Conservation (phyloP, 2,888 invertebrate species). For the Eupithecia centaureata region DNA sequence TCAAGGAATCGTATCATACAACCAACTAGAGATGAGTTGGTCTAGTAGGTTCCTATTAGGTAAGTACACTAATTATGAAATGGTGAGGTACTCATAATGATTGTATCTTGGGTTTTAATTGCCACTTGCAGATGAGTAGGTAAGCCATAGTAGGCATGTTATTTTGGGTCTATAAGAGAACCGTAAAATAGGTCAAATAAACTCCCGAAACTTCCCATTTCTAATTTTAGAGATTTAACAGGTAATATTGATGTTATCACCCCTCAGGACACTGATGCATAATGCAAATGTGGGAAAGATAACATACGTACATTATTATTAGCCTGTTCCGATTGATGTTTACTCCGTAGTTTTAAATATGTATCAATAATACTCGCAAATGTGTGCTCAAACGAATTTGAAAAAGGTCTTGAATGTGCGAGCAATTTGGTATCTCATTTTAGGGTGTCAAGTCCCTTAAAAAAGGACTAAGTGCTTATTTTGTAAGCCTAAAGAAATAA, state of each 20-base stretch:
- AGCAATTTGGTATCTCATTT: too few relatives aligned
- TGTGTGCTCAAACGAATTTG: too few relatives aligned
- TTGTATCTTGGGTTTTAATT: neutral
- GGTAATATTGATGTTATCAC: neutral
- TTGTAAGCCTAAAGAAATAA: too few relatives aligned
- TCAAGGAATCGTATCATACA: neutral
- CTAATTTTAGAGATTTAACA: neutral
- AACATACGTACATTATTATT: neutral
- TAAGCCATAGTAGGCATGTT: neutral
- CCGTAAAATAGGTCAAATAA: neutral
- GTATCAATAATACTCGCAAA: neutral
- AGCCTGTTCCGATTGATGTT: neutral
- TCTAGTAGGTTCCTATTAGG: too few relatives aligned
- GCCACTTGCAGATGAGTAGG: neutral
- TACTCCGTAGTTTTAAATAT: too few relatives aligned
- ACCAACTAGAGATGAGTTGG: neutral
- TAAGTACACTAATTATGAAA: too few relatives aligned
- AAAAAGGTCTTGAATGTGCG: too few relatives aligned
- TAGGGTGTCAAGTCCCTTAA: too few relatives aligned
- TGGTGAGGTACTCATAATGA: neutral
- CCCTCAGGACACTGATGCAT: neutral
- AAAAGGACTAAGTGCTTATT: too few relatives aligned
- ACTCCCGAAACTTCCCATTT: neutral
- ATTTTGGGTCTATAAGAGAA: neutral
- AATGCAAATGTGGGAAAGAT: neutral